These are phyloP conservation scores for Scaptomyza reducta DNA, from an alignment of 2,888 invertebrate species.

Conservation along the genomic window DNA sequence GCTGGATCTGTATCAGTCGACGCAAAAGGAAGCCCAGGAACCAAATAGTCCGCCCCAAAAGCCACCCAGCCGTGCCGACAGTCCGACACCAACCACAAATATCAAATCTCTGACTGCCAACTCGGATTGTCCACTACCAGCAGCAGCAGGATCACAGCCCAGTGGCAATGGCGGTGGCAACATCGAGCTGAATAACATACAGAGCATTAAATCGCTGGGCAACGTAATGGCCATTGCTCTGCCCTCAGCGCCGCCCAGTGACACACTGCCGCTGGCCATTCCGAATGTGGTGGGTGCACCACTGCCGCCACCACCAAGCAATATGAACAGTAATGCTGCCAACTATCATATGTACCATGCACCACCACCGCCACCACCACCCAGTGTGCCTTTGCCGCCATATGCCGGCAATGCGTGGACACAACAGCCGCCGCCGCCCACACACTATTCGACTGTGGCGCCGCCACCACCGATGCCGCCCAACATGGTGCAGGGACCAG, in stretches of 20 bases:
- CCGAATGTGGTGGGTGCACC: constrained; percentile 19
- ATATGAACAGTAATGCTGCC: constrained; percentile 43
- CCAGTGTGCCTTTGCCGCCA: constrained; percentile 60
- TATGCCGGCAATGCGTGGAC: constrained; percentile 61
- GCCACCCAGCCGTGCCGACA: constrained; percentile 87
- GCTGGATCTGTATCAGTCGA: constrained; percentile 93
- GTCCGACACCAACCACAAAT: constrained; percentile 81
- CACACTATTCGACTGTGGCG: constrained; percentile 55
- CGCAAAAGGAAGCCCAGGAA: constrained; percentile 86
- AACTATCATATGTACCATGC: constrained; percentile 72
- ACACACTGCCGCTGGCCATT: constrained; percentile 52
- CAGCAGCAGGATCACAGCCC: constrained; percentile 12
- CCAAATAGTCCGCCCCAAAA: constrained; percentile 86
- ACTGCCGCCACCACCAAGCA: constrained; percentile 40
- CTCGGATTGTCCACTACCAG: constrained; percentile 21
- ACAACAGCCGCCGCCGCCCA: constrained; percentile 55
- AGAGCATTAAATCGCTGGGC: constrained; percentile 79
- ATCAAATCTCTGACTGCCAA: constrained; percentile 36
- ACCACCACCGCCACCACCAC: constrained; percentile 78
- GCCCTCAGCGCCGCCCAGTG: constrained; percentile 34
- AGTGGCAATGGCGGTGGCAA: constrained; percentile 48
- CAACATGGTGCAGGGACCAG: constrained; percentile 44
- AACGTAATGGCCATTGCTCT: constrained; percentile 57
- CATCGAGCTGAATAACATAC: constrained; percentile 77
- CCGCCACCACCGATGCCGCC: constrained; percentile 63